phyloP scores from a whole-genome alignment of 2,888 invertebrate species.

The Cantharis lateralis region DNA sequence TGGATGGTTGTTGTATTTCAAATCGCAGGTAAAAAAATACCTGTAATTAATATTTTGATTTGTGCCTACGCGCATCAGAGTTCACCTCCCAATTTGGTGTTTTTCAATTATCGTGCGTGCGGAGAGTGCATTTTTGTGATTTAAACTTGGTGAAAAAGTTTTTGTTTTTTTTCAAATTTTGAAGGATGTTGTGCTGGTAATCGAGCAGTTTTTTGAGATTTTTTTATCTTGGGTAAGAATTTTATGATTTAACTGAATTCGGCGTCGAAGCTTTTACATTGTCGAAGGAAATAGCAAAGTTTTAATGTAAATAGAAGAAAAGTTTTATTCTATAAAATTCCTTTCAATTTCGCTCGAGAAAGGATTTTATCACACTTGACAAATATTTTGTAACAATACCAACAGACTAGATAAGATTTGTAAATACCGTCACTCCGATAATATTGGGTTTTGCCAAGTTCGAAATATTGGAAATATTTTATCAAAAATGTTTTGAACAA shows the following conservation, averaged over 20 bases:
- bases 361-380: background rate
- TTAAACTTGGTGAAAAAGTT: background rate
- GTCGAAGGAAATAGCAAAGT: background rate
- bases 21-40: background rate
- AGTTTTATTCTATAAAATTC: background rate
- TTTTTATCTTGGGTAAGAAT: background rate
- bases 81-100: background rate
- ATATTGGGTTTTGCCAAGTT: background rate
- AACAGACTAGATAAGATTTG: background rate
- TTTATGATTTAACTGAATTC: background rate
- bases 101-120: background rate
- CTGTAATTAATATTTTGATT: background rate
- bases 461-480: background rate
- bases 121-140: background rate
- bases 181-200: background rate
- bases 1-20: background rate
- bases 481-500: background rate
- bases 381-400: background rate
- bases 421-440: background rate
- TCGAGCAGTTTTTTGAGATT: background rate
- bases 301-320: background rate
- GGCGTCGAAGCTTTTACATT: background rate
- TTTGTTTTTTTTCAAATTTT: background rate
- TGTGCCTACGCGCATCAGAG: background rate
- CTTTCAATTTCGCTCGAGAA: background rate